Conservation (phyloP, 2,888 invertebrate species). For the Caenorhabditis sp. region DNA sequence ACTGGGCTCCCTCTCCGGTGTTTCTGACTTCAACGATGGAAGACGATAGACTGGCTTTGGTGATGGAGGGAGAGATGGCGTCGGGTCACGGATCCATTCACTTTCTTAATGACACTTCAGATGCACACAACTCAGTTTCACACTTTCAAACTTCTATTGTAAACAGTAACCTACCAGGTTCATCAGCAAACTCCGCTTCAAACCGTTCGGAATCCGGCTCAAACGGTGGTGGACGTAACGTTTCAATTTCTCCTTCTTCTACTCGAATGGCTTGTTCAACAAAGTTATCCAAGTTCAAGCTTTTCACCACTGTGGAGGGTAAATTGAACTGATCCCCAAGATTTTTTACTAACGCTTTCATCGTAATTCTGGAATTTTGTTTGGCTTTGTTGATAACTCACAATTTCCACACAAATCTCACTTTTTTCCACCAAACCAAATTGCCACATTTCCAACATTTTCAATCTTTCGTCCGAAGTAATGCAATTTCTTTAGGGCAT, state of each 20-base stretch:
- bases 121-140: constrained; percentile 15
- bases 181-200: constrained; percentile 60
- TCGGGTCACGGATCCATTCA: constrained; percentile 77
- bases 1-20: constrained; percentile 39
- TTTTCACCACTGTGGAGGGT: constrained; percentile 74
- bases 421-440: constrained; percentile 82
- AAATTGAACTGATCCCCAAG: constrained; percentile 82
- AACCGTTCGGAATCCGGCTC: constrained; percentile 69
- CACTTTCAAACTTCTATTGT: constrained; percentile 2
- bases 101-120: constrained; percentile 60
- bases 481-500: constrained; percentile 79
- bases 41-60: constrained; percentile 58
- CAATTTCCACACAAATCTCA: constrained; percentile 35
- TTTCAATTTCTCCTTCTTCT: constrained; percentile 80
- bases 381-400: neutral
- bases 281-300: constrained; percentile 80
- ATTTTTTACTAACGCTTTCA: constrained; percentile 81
- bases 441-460: constrained; percentile 80
- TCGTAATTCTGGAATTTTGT: constrained; percentile 73
- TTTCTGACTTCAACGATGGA: constrained; percentile 44
- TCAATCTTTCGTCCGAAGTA: constrained; percentile 82
- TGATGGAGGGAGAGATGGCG: constrained; percentile 73
- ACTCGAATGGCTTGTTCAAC: constrained; percentile 82
- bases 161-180: constrained; percentile 33
- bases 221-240: constrained; percentile 79